These are phyloP conservation scores for Cephalotes varians DNA, from an alignment of 2,888 invertebrate genomes.

Conservation along the genomic window DNA sequence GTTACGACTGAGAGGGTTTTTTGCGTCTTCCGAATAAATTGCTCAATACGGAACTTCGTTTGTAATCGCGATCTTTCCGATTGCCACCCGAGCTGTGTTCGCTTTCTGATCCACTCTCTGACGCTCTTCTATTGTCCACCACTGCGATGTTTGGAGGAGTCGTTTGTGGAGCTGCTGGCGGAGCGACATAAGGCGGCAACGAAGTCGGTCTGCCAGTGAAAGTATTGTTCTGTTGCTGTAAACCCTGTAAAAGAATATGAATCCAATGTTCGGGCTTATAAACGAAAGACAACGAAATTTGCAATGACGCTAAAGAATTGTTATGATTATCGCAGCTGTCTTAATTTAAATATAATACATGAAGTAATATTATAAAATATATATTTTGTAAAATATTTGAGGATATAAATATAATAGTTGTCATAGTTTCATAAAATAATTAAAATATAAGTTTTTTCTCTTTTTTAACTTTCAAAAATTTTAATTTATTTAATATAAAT, in stretches of 20 bases:
- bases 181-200: constrained; percentile 86
- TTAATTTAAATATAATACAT: neutral
- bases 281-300: constrained; percentile 23
- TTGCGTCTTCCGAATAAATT: constrained; percentile 84
- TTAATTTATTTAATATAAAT: constrained; percentile 11
- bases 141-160: constrained; percentile 76
- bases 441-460: neutral
- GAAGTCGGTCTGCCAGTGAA: constrained; percentile 84
- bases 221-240: constrained; percentile 80
- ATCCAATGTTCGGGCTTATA: constrained; percentile 4
- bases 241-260: constrained; percentile 66
- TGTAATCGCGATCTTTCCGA: constrained; percentile 84
- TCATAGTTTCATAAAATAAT: neutral
- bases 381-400: neutral
- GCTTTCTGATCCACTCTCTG: constrained; percentile 85
- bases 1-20: constrained; percentile 83
- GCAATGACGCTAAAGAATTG: neutral
- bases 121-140: constrained; percentile 82
- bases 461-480: neutral
- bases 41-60: constrained; percentile 83
- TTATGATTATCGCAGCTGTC: neutral
- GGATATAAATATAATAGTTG: neutral
- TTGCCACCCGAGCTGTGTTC: constrained; percentile 85
- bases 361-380: neutral
- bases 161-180: constrained; percentile 82